Evolutionary conservation across 1,140 invertebrate species (phyloP).

Genomic region (Pectinophora gossypiella): DNA sequence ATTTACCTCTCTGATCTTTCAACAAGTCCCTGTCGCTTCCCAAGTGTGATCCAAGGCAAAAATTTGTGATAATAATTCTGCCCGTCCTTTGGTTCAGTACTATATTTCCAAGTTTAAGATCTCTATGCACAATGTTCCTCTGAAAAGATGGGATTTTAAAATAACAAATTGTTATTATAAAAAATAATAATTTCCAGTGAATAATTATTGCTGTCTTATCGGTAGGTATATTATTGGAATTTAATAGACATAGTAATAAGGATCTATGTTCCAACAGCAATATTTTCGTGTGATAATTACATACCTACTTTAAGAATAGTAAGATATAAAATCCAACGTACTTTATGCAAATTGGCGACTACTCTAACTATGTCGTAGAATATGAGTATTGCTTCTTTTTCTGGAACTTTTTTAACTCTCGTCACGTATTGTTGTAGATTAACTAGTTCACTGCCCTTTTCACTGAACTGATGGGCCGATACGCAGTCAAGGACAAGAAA

Average conservation of each 20-base stretch:
- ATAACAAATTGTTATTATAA: too few relatives aligned
- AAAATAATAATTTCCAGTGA: too few relatives aligned
- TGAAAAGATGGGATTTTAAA: too few relatives aligned
- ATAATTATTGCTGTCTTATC: too few relatives aligned
- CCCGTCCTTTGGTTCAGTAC: slow-evolving; percentile 83
- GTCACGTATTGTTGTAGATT: slow-evolving; percentile 91
- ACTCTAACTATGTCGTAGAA: slow-evolving; percentile 87
- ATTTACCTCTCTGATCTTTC: slow-evolving; percentile 85
- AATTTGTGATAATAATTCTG: slow-evolving; percentile 86
- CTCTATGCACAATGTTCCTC: slow-evolving; percentile 89
- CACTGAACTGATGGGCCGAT: slow-evolving; percentile 84
- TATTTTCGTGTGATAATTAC: too few relatives aligned
- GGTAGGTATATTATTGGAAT: too few relatives aligned
- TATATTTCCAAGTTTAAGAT: slow-evolving; percentile 89
- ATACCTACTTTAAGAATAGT: too few relatives aligned
- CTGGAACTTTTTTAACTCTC: slow-evolving; percentile 86
- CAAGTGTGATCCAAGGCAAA: slow-evolving; percentile 88
- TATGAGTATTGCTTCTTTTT: slow-evolving; percentile 85
- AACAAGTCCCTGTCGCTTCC: slow-evolving; percentile 84
- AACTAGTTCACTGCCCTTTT: slow-evolving; percentile 80
- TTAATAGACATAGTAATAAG: too few relatives aligned
- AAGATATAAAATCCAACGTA: too few relatives aligned
- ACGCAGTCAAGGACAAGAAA: slow-evolving; percentile 88
- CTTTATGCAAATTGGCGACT: slow-evolving; percentile 86
- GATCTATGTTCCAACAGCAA: too few relatives aligned